Percentiles rank a stretch among this genome's conserved stretches.
Evolutionary conservation across 2,113 vertebrate species (phyloP).

Genomic region (Paramisgurnus dabryanus): DNA sequence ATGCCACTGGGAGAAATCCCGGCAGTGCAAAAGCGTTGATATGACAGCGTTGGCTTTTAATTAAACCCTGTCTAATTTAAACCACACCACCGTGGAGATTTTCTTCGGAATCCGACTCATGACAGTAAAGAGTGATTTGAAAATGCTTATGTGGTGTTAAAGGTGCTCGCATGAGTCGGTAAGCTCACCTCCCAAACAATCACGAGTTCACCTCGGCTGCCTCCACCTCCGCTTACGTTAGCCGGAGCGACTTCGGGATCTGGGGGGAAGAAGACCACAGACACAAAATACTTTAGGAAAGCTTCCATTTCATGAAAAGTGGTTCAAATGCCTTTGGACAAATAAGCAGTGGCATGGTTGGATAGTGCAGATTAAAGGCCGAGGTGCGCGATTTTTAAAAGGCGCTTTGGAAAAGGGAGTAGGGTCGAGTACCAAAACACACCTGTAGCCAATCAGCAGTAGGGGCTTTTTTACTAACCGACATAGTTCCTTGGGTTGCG

Average conservation of each 20-base stretch:
- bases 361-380: too few species aligned
- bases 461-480: too few species aligned
- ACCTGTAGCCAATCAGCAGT: too few species aligned
- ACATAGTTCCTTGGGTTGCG: too few species aligned
- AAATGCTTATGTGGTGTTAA: slow-evolving; percentile 17
- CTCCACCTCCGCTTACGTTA: slow-evolving; percentile 82
- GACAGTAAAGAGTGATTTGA: slow-evolving; percentile 44
- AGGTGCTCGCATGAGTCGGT: slow-evolving; percentile 8
- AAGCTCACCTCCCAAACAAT: slow-evolving; percentile 87
- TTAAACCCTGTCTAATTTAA: slow-evolving; percentile 63
- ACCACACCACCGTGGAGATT: slow-evolving; percentile 51
- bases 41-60: slow-evolving; percentile 61
- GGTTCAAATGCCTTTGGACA: neutral
- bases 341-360: neutral
- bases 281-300: slow-evolving; percentile 2
- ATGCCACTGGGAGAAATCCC: slow-evolving; percentile 53
- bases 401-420: too few species aligned
- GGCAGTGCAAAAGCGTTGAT: slow-evolving; percentile 53
- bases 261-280: slow-evolving; percentile 60
- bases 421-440: too few species aligned
- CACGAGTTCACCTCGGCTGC: slow-evolving; percentile 83
- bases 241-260: slow-evolving; percentile 79
- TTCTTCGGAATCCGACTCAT: slow-evolving; percentile 54
- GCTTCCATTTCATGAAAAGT: too few species aligned
- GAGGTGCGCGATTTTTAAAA: too few species aligned